Evolutionary conservation across 2,888 invertebrate genomes (phyloP).

Genomic region (Gymnocheta viridis): DNA sequence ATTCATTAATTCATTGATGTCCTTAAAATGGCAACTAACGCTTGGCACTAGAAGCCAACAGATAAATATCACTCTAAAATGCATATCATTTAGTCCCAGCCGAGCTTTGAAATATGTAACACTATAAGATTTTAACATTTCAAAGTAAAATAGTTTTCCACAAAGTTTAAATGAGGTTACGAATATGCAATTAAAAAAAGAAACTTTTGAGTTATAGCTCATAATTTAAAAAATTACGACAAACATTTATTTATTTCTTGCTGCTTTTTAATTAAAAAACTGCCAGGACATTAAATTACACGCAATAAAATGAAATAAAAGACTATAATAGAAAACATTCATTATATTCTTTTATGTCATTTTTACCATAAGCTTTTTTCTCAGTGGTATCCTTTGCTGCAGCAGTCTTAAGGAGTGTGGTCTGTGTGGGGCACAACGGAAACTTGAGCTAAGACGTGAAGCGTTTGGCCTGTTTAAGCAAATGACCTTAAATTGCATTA

Average conservation of each 20-base stretch:
- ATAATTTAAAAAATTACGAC: slow-evolving; percentile 38
- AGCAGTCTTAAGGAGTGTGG: not conserved
- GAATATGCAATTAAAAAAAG: not conserved
- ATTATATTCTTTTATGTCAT: slow-evolving; percentile 10
- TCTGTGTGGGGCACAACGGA: not conserved
- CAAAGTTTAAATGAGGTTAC: not conserved
- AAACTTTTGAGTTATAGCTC: not conserved
- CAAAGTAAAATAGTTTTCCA: not conserved
- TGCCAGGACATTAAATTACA: slow-evolving; percentile 39
- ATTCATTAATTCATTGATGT: slow-evolving; percentile 56
- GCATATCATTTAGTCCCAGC: not conserved
- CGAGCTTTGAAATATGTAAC: not conserved
- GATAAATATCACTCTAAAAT: not conserved
- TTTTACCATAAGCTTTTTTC: slow-evolving; percentile 8
- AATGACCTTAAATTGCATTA: slow-evolving; percentile 66
- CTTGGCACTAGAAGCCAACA: not conserved
- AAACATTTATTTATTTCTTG: slow-evolving; percentile 26
- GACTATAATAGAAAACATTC: slow-evolving; percentile 29
- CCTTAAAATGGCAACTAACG: not conserved
- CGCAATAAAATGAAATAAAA: slow-evolving; percentile 39
- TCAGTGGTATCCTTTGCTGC: slow-evolving; percentile 12
- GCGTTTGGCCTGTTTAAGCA: slow-evolving; percentile 56
- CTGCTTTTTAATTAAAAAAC: slow-evolving; percentile 43
- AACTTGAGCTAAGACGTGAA: slow-evolving; percentile 27
- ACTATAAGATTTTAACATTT: not conserved